Evolutionary conservation across 2,888 invertebrate species (phyloP).

Genomic region (Daptonema setosum): DNA sequence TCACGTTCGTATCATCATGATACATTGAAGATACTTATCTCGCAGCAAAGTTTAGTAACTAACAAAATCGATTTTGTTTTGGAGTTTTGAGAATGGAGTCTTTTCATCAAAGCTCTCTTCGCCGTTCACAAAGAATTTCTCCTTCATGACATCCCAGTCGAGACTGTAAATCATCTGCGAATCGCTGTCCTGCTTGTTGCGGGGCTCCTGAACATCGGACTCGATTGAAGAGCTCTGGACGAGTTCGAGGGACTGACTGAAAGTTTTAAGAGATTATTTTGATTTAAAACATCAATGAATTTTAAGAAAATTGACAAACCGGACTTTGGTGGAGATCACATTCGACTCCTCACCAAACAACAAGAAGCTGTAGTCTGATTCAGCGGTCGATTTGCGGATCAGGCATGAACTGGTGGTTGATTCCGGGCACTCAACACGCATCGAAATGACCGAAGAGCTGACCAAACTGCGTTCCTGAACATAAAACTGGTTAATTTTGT

Average conservation of each 20-base stretch:
- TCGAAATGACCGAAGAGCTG: too few species aligned
- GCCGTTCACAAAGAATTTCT: conserved; percentile 14
- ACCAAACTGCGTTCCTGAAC: too few species aligned
- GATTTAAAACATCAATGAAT: not conserved
- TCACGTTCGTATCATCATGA: too few species aligned
- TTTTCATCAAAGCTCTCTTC: conserved; percentile 8
- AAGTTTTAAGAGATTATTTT: conserved; percentile 1
- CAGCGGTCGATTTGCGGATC: conserved; percentile 9
- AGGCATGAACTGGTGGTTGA: conserved; percentile 11
- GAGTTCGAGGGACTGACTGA: conserved; percentile 12
- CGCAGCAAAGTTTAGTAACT: not conserved
- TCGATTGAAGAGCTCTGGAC: not conserved
- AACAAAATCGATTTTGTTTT: not conserved
- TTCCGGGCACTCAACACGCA: too few species aligned
- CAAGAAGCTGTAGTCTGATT: conserved; percentile 17
- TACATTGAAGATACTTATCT: too few species aligned
- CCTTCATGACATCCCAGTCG: conserved; percentile 14
- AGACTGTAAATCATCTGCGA: conserved; percentile 13
- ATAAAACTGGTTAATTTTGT: too few species aligned
- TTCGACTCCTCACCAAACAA: conserved; percentile 10
- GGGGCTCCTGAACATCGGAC: conserved; percentile 5
- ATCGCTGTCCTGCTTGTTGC: conserved; percentile 9
- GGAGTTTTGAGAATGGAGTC: not conserved
- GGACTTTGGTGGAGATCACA: conserved; percentile 10
- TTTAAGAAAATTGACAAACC: not conserved